These are phyloP conservation scores for Sapajus apella DNA, from an alignment of 2,113 vertebrate genomes.

Conservation along the genomic window DNA sequence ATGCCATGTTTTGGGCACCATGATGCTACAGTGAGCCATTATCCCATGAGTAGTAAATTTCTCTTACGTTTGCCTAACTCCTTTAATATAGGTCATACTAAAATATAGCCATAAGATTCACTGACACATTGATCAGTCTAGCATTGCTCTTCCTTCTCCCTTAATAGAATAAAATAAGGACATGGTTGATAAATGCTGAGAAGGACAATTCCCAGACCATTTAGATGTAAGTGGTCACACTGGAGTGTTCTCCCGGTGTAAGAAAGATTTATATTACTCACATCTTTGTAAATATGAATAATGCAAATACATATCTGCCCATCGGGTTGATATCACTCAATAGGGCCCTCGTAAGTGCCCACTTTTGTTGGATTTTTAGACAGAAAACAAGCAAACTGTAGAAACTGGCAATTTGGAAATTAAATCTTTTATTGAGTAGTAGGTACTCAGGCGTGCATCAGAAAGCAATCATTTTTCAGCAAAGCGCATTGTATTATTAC, in stretches of 20 bases:
- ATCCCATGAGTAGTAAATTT: slow-evolving; percentile 57
- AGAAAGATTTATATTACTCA: slow-evolving; percentile 11
- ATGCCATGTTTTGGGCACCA: background rate
- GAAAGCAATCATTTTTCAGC: background rate
- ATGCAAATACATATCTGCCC: slow-evolving; percentile 18
- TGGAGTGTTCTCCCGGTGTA: background rate
- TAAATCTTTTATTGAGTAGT: slow-evolving; percentile 41
- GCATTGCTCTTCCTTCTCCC: background rate
- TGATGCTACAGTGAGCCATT: slow-evolving; percentile 3
- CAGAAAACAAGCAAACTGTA: slow-evolving; percentile 35
- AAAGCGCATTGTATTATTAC: background rate
- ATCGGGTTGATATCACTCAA: background rate
- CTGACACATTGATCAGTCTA: slow-evolving; percentile 22
- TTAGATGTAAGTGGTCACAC: background rate
- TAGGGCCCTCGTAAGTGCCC: background rate
- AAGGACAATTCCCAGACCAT: background rate
- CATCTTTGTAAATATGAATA: slow-evolving; percentile 57
- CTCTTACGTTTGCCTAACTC: slow-evolving; percentile 55
- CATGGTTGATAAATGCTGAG: background rate
- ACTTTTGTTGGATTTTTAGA: background rate
- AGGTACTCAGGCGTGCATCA: background rate
- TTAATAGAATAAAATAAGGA: slow-evolving; percentile 56
- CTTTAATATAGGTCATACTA: slow-evolving; percentile 58
- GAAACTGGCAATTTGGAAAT: slow-evolving; percentile 41
- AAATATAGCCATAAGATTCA: slow-evolving; percentile 49